Conservation (phyloP, 2,113 vertebrate species). For the Prietella phreatophila region DNA sequence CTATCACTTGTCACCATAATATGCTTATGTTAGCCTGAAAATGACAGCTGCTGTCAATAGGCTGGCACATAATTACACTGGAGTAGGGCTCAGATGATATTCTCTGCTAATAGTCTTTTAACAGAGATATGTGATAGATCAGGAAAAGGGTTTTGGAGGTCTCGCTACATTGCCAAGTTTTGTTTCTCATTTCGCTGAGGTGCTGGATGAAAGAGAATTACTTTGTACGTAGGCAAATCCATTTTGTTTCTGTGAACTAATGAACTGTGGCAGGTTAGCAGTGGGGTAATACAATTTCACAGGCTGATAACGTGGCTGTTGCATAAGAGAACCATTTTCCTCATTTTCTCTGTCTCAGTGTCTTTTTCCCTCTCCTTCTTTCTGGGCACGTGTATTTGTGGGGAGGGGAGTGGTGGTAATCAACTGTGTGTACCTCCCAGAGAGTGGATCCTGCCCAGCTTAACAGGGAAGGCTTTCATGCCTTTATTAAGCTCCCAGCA, state of each 20-base stretch:
- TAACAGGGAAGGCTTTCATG: constrained; percentile 39
- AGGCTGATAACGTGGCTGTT: constrained; percentile 49
- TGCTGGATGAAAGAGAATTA: constrained; percentile 9
- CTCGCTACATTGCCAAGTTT: constrained; percentile 1
- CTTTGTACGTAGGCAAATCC: constrained; percentile 37
- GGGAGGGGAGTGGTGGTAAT: not conserved
- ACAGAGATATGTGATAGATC: constrained; percentile 45
- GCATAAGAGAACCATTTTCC: constrained; percentile 52
- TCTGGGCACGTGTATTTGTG: not conserved
- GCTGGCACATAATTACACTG: constrained; percentile 50
- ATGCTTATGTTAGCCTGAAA: constrained; percentile 56
- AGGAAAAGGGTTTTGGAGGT: constrained; percentile 26
- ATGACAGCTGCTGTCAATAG: constrained; percentile 58
- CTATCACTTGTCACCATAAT: constrained; percentile 57
- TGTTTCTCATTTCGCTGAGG: constrained; percentile 4
- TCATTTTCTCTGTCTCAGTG: not conserved
- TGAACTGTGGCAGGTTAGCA: constrained; percentile 57
- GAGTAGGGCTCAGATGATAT: constrained; percentile 46
- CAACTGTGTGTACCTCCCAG: constrained; percentile 16
- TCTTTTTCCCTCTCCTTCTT: not conserved
- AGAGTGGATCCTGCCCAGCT: constrained; percentile 12
- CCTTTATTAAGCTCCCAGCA: constrained; percentile 37
- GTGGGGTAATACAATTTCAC: constrained; percentile 49
- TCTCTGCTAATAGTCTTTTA: constrained; percentile 51
- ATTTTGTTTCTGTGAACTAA: constrained; percentile 57